Conservation (phyloP, 2,113 vertebrate genomes). For the Rhabdornis inornatus region DNA sequence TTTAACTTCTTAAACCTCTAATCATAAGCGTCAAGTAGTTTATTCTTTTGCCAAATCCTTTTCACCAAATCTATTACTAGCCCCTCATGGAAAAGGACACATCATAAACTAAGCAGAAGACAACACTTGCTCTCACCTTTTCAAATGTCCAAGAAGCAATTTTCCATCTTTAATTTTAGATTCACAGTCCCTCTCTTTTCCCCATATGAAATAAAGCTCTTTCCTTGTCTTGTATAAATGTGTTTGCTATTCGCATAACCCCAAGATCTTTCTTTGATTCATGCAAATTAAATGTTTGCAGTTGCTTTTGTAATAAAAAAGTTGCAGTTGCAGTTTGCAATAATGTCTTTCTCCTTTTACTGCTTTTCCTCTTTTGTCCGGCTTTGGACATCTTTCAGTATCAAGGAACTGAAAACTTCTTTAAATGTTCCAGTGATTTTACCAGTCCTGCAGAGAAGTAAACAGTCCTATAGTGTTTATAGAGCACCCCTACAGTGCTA, state of each 20-base stretch:
- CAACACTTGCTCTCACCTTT: neutral
- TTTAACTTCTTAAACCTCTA: constrained; percentile 13
- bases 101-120: neutral
- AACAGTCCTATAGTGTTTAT: neutral
- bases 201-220: neutral
- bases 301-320: neutral
- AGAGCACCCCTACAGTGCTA: neutral
- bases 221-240: neutral
- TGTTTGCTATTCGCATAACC: neutral
- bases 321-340: neutral
- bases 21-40: neutral
- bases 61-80: neutral
- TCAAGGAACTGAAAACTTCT: neutral
- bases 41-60: neutral
- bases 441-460: neutral
- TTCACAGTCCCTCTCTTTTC: neutral
- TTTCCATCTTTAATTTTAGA: neutral
- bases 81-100: neutral
- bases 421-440: neutral
- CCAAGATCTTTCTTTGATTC: neutral
- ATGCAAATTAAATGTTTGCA: neutral
- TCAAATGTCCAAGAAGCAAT: neutral
- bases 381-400: neutral
- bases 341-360: neutral
- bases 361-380: neutral